These are phyloP conservation scores for Odocoileus hemionus DNA, from an alignment of 2,113 vertebrate species.

Conservation along the genomic window DNA sequence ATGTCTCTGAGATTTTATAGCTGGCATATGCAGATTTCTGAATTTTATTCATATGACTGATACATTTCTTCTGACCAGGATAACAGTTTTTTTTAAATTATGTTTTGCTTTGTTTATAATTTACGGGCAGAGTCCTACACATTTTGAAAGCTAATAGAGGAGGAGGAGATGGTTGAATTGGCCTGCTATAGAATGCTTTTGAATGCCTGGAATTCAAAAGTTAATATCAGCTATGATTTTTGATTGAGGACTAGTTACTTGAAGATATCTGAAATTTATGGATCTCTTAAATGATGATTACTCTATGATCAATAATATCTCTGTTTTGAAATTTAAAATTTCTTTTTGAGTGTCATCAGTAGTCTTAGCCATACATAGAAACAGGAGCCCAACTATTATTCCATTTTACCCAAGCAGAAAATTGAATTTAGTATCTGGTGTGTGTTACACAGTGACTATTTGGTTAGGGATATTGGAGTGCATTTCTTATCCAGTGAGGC, in stretches of 20 bases:
- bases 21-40: neutral
- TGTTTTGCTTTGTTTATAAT: slow-evolving; percentile 5
- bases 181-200: neutral
- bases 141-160: neutral
- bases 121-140: neutral
- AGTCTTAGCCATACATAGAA: slow-evolving; percentile 38
- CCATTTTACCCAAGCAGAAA: slow-evolving; percentile 67
- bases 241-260: neutral
- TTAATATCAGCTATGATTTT: neutral
- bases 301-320: slow-evolving; percentile 26
- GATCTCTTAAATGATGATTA: neutral
- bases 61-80: neutral
- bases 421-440: slow-evolving; percentile 64
- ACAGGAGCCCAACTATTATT: slow-evolving; percentile 48
- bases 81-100: neutral
- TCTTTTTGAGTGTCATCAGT: slow-evolving; percentile 38
- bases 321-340: slow-evolving; percentile 40
- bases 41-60: neutral
- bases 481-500: slow-evolving; percentile 54
- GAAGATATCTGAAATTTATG: slow-evolving; percentile 38
- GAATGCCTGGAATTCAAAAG: slow-evolving; percentile 9
- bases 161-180: neutral
- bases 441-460: slow-evolving; percentile 62
- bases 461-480: slow-evolving; percentile 56
- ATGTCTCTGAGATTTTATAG: neutral